Base-by-base conservation (phyloP, 2,888 invertebrate genomes). In the Rhopalosiphum nymphaeae region DNA sequence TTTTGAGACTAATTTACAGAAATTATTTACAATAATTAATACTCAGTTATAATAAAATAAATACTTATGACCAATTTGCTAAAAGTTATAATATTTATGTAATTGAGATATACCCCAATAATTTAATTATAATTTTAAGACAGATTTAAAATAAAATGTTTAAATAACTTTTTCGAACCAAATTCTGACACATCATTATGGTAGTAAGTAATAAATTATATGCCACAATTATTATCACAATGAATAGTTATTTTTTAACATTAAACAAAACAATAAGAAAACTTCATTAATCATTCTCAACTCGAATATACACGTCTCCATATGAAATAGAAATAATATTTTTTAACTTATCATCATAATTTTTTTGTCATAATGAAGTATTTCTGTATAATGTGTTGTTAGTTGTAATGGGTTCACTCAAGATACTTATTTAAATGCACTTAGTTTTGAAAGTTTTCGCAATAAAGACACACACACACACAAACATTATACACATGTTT, bases 401-500 rank as follows among this genome's bases (percentile, higher is more conserved):
- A 67, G n/a, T 67, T 46, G 53, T 88, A 88, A 88, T 88, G 92
- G 53, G 53, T 67, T 42, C 53, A 67, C 67, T 16, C 29, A 16
- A 78, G 53, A 53, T 21, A 88, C 49, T 67, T 29, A 88, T 92
- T 78, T 92, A 92, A 53, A 89, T n/a, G 42, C 88, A 53, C 49
- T 78, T 25, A 61, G 53, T 88, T 88, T 53, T 42, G 13, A 78
- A 92, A 92, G 88, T 88, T 88, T 88, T 88, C 26, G 25, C 87
- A 92, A 92, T 88, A 88, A 92, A 92, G 88, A 56, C 88, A 78
- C 49, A 88, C 53, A 42, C 21, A 56, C 21, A 61, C 46, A 42
- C 21, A 56, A 11, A 61, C 46, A 56, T 91, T 44, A 56, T 53
- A 88, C 42, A 78, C 92, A 88, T 88, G 92, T 88, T 88, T 88